phyloP scores from a whole-genome alignment of 2,888 invertebrate genomes.

The Phortica magna region DNA sequence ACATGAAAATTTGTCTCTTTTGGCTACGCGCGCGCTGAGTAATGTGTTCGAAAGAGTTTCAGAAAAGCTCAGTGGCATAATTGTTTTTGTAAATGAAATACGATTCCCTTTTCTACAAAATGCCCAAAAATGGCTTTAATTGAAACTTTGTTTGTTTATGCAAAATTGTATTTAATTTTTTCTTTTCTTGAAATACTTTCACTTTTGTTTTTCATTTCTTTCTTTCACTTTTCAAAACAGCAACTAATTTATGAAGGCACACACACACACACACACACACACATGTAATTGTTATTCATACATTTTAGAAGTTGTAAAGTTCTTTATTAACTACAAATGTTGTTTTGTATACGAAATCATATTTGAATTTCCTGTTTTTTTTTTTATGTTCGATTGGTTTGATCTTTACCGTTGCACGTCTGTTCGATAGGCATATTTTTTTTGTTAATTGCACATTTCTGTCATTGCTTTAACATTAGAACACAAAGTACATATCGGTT shows the following conservation, averaged over 20 bases:
- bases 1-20: constrained; percentile 11
- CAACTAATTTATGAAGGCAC: background rate
- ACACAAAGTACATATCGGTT: constrained; percentile 24
- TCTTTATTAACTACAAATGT: background rate
- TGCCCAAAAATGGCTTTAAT: constrained; percentile 72
- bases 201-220: constrained; percentile 24
- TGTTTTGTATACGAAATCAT: background rate
- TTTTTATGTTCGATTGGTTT: background rate
- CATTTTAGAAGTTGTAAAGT: background rate
- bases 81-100: constrained; percentile 74
- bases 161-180: background rate
- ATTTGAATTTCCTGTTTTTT: background rate
- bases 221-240: constrained; percentile 37
- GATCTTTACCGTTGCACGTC: constrained; percentile 22
- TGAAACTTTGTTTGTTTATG: constrained; percentile 27
- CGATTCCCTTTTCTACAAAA: constrained; percentile 73
- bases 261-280: background rate
- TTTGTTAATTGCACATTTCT: constrained; percentile 5
- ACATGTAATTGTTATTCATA: background rate
- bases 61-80: constrained; percentile 35
- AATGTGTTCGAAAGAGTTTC: background rate
- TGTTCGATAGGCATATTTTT: constrained; percentile 17
- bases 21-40: background rate
- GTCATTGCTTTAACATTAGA: constrained; percentile 32
- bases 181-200: background rate